Percentiles rank a stretch among this genome's conserved stretches.
These are phyloP conservation scores for Boleophthalmus pectinirostris DNA, from an alignment of 2,113 vertebrate genomes.

Conservation along the genomic window DNA sequence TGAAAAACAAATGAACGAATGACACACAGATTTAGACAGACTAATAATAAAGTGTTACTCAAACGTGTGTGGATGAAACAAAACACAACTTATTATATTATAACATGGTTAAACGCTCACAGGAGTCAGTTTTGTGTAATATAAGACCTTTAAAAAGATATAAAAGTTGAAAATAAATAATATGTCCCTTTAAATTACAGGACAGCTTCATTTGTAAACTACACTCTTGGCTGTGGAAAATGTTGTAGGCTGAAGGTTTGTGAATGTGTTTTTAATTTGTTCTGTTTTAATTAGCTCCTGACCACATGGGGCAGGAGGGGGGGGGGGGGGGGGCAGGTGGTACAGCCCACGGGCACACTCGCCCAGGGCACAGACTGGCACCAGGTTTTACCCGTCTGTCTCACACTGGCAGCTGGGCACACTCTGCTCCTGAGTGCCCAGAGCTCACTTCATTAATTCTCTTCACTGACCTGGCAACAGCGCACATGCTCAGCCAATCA, in stretches of 20 bases:
- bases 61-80: no score
- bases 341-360: conserved; percentile 54
- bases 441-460: conserved; percentile 51
- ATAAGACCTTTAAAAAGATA: no score
- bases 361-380: conserved; percentile 60
- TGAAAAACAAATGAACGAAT: no score
- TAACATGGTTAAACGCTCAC: no score
- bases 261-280: conserved; percentile 68
- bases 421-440: conserved; percentile 41
- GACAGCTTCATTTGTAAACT: no score
- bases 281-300: conserved; percentile 73
- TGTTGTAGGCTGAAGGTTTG: conserved; percentile 10
- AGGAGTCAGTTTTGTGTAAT: no score
- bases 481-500: conserved; percentile 7
- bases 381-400: conserved; percentile 39
- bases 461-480: conserved; percentile 22
- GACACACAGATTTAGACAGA: no score
- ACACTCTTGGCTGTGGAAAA: background rate
- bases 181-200: no score
- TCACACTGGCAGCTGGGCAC: conserved; percentile 56
- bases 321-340: conserved; percentile 35
- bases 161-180: background rate
- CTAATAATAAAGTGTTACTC: no score
- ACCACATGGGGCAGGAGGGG: conserved; percentile 38
- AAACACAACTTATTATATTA: no score